These are phyloP conservation scores for Amphilophus citrinellus DNA, from an alignment of 2,113 vertebrate species.

Conservation along the genomic window DNA sequence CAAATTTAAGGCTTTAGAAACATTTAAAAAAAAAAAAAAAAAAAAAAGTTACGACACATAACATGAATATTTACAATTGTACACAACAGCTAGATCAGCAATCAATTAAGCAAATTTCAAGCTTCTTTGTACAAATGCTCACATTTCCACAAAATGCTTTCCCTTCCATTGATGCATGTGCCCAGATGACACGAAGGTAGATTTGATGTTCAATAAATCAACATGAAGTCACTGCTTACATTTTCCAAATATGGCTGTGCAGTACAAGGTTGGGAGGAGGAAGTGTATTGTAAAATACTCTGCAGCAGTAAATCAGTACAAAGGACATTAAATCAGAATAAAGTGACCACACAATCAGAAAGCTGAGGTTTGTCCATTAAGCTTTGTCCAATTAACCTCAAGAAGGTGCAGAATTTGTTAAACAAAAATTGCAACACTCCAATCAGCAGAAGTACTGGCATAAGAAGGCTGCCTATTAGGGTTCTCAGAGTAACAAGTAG, in stretches of 20 bases:
- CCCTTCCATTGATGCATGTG: neutral
- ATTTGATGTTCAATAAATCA: neutral
- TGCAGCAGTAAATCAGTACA: neutral
- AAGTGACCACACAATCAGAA: neutral
- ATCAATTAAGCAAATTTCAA: neutral
- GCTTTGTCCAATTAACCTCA: neutral
- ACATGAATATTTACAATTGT: rapidly evolving
- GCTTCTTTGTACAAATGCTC: neutral
- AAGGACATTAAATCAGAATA: neutral
- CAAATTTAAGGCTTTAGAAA: neutral
- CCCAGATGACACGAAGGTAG: neutral
- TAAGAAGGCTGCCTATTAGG: neutral
- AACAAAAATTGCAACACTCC: neutral
- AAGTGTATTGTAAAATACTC: neutral
- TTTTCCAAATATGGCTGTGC: rapidly evolving
- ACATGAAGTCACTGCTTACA: neutral
- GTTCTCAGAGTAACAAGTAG: neutral
- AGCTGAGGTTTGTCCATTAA: neutral
- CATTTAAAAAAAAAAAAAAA: neutral
- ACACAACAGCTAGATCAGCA: neutral
- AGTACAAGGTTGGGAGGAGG: too few species aligned
- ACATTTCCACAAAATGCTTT: neutral
- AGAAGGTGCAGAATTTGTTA: neutral
- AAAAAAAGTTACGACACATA: neutral
- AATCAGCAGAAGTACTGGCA: neutral